phyloP scores from a whole-genome alignment of 2,888 invertebrate genomes.

The Andrena dorsata region DNA sequence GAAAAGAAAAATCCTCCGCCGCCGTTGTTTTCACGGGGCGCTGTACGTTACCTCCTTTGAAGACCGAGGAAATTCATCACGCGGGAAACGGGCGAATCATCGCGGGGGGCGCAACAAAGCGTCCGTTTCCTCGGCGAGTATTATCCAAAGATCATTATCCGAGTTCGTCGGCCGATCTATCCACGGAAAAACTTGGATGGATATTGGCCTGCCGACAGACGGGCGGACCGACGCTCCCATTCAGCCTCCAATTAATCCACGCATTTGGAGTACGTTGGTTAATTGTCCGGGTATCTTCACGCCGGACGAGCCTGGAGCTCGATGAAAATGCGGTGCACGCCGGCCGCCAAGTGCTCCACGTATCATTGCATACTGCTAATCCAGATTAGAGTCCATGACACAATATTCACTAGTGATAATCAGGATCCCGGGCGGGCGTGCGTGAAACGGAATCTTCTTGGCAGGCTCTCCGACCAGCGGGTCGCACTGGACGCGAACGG shows the following conservation, averaged over 20 bases:
- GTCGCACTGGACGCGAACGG: not conserved
- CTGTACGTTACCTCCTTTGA: constrained; percentile 62
- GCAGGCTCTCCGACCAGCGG: not conserved
- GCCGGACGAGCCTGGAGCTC: not conserved
- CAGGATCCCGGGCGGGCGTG: not conserved
- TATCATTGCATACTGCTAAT: constrained; percentile 31
- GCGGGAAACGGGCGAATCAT: constrained; percentile 54
- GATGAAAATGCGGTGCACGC: not conserved
- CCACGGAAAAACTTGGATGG: constrained; percentile 14
- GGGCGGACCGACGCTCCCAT: not conserved
- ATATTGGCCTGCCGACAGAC: not conserved
- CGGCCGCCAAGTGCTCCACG: not conserved
- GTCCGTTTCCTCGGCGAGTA: constrained; percentile 20
- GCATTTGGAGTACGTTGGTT: not conserved
- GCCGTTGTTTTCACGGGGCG: constrained; percentile 16
- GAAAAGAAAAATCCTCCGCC: constrained; percentile 46
- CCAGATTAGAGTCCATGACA: constrained; percentile 22
- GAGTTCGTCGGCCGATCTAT: not conserved
- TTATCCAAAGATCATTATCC: constrained; percentile 44
- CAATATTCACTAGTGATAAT: constrained; percentile 26
- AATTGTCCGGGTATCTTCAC: constrained; percentile 22
- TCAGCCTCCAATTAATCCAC: constrained; percentile 28
- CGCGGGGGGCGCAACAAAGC: constrained; percentile 40
- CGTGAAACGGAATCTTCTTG: not conserved
- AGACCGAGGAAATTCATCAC: constrained; percentile 50